Conservation (phyloP, 2,888 invertebrate species). For the Pristionchus fissidentatus region DNA sequence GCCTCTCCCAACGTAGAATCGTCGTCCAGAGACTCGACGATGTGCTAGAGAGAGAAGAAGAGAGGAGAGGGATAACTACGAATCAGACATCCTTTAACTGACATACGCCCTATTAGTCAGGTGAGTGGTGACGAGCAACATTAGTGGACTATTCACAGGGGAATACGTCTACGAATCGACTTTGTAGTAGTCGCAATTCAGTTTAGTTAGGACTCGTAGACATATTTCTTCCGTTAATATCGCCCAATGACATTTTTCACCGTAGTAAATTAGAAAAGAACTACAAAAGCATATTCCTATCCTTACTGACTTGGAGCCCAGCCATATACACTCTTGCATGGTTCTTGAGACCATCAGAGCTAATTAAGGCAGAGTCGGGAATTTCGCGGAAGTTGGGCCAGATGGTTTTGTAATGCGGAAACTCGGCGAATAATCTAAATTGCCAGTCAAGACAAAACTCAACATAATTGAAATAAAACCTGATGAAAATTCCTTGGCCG, state of each 20-base stretch:
- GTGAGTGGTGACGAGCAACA: too few species aligned
- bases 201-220: too few species aligned
- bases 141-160: too few species aligned
- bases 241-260: too few species aligned
- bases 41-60: slow-evolving; percentile 27
- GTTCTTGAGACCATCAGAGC: slow-evolving; percentile 63
- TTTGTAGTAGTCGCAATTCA: too few species aligned
- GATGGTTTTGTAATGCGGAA: slow-evolving; percentile 68
- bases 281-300: slow-evolving; percentile 45
- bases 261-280: too few species aligned
- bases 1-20: slow-evolving; percentile 39
- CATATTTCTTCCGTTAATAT: too few species aligned
- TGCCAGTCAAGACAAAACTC: background rate
- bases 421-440: slow-evolving; percentile 67
- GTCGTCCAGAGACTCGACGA: slow-evolving; percentile 40
- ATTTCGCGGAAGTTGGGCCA: slow-evolving; percentile 68
- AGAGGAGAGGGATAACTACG: background rate
- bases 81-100: background rate
- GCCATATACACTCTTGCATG: slow-evolving; percentile 67
- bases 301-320: slow-evolving; percentile 58
- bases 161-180: too few species aligned
- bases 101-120: slow-evolving; percentile 44
- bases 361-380: slow-evolving; percentile 64
- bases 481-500: slow-evolving; percentile 37
- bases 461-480: background rate